phyloP scores from a whole-genome alignment of 2,113 vertebrate genomes.

The Euleptes europaea region DNA sequence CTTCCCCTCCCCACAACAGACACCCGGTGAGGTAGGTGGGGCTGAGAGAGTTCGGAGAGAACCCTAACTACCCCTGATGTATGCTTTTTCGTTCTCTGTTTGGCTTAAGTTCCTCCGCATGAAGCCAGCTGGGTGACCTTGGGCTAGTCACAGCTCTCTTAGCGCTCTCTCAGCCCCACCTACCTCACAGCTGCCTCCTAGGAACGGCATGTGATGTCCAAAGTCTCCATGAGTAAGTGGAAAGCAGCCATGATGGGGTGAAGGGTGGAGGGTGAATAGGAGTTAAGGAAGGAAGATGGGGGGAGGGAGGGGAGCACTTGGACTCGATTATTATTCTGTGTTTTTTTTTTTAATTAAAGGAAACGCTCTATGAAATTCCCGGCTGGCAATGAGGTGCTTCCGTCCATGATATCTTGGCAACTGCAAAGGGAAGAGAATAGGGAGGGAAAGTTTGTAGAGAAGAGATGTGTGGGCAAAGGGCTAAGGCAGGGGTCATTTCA shows the following conservation, averaged over 20 bases:
- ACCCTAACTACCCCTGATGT: not conserved
- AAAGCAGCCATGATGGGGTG: constrained; percentile 10
- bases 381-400: not conserved
- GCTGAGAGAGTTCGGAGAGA: no score
- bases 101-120: no score
- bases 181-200: not conserved
- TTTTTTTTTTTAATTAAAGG: not conserved
- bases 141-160: no score
- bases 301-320: not conserved
- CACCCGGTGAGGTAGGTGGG: no score
- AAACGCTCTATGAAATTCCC: not conserved
- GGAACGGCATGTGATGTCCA: not conserved
- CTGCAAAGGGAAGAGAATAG: constrained; percentile 29
- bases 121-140: no score
- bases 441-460: not conserved
- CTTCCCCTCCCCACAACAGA: no score
- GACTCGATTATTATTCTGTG: not conserved
- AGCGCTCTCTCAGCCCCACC: no score
- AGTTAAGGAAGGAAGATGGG: not conserved
- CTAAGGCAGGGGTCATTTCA: constrained; percentile 4
- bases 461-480: not conserved
- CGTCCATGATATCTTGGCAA: constrained; percentile 16
- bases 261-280: not conserved
- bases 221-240: constrained; percentile 4
- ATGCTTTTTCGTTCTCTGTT: not conserved